Evolutionary conservation across 2,888 invertebrate species (phyloP).

Genomic region (Diaphora mendica): DNA sequence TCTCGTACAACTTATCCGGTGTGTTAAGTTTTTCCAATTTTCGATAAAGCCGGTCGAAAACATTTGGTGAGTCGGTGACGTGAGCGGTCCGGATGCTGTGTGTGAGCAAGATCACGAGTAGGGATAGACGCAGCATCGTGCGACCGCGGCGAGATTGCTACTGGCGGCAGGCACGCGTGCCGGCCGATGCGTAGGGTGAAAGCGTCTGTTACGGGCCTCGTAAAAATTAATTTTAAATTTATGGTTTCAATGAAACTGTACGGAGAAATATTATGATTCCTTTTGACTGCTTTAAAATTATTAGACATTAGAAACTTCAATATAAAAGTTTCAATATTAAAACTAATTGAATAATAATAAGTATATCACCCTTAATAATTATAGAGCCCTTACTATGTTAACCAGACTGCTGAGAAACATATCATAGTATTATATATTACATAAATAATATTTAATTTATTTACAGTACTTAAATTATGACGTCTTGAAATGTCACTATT

Average conservation of each 20-base stretch:
- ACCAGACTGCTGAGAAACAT: too few relatives aligned
- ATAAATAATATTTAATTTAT: too few relatives aligned
- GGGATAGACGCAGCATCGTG: constrained; percentile 70
- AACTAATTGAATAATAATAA: neutral
- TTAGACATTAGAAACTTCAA: too few relatives aligned
- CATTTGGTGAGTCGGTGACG: constrained; percentile 70
- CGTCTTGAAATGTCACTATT: too few relatives aligned
- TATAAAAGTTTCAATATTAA: neutral
- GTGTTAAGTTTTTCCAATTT: constrained; percentile 72
- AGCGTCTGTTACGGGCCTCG: constrained; percentile 25
- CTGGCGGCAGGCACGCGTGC: constrained; percentile 57
- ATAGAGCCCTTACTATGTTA: too few relatives aligned
- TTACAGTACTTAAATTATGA: too few relatives aligned
- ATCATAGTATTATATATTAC: too few relatives aligned
- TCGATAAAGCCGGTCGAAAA: constrained; percentile 68
- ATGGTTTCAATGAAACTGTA: neutral
- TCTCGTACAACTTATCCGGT: constrained; percentile 67
- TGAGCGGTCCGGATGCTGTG: constrained; percentile 67
- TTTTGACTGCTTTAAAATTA: neutral
- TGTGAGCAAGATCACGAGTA: constrained; percentile 65
- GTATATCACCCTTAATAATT: neutral
- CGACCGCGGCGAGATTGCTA: constrained; percentile 63
- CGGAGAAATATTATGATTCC: neutral
- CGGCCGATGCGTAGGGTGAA: constrained; percentile 37
- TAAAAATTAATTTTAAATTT: constrained; percentile 18